These are phyloP conservation scores for Apodemus sylvaticus DNA, from an alignment of 2,113 vertebrate genomes.

Conservation along the genomic window DNA sequence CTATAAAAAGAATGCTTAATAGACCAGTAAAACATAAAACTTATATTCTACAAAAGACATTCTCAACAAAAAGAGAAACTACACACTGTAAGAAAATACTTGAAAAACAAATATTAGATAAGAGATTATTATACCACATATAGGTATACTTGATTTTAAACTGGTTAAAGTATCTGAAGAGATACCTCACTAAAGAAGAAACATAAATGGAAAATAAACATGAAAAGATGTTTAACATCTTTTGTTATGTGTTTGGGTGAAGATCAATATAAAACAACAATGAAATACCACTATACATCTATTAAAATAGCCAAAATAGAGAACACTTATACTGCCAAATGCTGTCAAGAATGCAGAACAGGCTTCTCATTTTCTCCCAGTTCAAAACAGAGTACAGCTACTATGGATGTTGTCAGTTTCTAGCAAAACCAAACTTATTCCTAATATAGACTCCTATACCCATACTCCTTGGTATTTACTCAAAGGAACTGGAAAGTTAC, in stretches of 20 bases:
- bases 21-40: background rate
- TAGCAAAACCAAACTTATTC: conserved; percentile 15
- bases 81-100: background rate
- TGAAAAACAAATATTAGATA: background rate
- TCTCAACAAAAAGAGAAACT: background rate
- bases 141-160: background rate
- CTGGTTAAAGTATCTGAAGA: background rate
- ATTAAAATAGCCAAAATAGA: background rate
- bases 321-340: background rate
- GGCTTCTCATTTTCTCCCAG: background rate
- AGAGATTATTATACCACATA: background rate
- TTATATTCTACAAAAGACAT: background rate
- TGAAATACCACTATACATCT: background rate
- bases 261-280: background rate
- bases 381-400: background rate
- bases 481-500: background rate
- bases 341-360: background rate
- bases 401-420: background rate
- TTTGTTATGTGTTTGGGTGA: background rate
- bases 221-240: background rate
- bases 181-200: background rate
- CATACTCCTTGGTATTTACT: background rate
- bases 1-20: background rate
- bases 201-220: background rate
- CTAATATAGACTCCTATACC: background rate